Percentiles rank a stretch among this genome's conserved stretches.
These are phyloP conservation scores for Halcyon smyrnensis DNA, from an alignment of 2,797 vertebrate species.

Conservation along the genomic window DNA sequence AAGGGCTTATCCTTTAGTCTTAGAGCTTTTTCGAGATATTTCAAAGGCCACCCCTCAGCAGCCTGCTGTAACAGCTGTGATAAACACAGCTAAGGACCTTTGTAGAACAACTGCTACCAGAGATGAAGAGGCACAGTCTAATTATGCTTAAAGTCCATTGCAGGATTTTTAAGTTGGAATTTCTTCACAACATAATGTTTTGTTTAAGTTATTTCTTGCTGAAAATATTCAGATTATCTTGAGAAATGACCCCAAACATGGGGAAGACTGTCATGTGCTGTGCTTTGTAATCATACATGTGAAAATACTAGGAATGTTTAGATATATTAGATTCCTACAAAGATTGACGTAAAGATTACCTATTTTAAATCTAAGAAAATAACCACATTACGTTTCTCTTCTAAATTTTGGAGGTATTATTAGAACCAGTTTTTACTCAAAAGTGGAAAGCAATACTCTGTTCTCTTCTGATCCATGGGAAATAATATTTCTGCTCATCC, in stretches of 20 bases:
- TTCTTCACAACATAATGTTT: background rate
- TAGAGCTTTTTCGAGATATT: background rate
- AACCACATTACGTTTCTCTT: background rate
- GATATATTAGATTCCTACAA: background rate
- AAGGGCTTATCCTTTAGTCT: background rate
- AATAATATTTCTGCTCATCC: background rate
- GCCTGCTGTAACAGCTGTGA: background rate
- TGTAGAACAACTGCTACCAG: background rate
- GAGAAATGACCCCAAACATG: background rate
- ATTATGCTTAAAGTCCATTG: background rate
- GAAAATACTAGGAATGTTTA: background rate
- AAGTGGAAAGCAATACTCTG: background rate
- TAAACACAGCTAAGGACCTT: background rate
- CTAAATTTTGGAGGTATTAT: background rate
- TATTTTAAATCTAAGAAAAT: background rate
- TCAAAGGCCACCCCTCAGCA: background rate
- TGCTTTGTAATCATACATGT: background rate
- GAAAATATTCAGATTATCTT: background rate
- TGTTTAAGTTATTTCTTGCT: background rate
- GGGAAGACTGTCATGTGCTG: background rate
- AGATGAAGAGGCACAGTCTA: background rate
- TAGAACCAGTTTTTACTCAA: background rate
- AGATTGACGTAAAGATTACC: background rate
- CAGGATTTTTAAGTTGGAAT: background rate
- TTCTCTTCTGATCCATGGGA: background rate